Conservation (phyloP, 2,797 vertebrate genomes). For the Apogon hyalosoma region DNA sequence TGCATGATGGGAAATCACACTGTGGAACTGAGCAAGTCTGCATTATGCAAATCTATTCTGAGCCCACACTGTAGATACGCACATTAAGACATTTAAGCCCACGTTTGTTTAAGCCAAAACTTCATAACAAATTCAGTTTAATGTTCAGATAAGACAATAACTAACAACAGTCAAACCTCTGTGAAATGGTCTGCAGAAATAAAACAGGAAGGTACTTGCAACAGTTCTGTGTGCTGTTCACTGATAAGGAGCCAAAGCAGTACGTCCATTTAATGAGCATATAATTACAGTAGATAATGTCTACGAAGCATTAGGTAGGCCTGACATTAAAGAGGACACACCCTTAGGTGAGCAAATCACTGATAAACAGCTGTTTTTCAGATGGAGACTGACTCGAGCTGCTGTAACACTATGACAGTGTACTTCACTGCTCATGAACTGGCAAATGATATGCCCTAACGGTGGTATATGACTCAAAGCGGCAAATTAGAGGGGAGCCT, state of each 20-base stretch:
- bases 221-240: conserved; percentile 26
- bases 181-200: conserved; percentile 28
- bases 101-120: background rate
- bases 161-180: conserved; percentile 27
- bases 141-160: background rate
- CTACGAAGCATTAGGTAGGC: background rate
- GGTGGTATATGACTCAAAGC: conserved; percentile 35
- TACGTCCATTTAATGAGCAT: background rate
- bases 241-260: conserved; percentile 47
- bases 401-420: conserved; percentile 2
- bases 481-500: conserved; percentile 35
- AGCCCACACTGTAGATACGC: conserved; percentile 17
- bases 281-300: background rate
- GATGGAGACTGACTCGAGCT: background rate
- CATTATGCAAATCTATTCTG: conserved; percentile 53
- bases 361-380: conserved; percentile 1
- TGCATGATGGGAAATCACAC: conserved; percentile 50
- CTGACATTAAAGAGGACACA: background rate
- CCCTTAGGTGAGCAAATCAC: too few relatives aligned
- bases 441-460: conserved; percentile 22
- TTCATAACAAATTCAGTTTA: background rate
- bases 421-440: background rate
- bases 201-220: conserved; percentile 52
- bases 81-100: background rate
- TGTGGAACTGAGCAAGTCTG: conserved; percentile 49